Base-by-base conservation (phyloP, 2,113 vertebrate species). In the Muscicapa adusta region DNA sequence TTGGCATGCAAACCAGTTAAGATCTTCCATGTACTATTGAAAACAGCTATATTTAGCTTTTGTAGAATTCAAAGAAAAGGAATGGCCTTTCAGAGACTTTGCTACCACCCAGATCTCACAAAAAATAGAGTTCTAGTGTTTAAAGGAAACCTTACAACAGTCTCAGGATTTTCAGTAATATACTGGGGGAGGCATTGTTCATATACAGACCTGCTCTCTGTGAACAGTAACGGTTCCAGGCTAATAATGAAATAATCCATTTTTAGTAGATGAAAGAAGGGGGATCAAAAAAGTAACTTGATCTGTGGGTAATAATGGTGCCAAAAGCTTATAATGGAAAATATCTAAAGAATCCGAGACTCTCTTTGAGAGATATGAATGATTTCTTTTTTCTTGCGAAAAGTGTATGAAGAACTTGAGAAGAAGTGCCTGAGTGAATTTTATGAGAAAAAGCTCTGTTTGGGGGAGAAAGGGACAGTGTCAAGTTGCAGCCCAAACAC, bases 381-480 rank as follows among this genome's bases (percentile, higher is more conserved):
- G 98, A 98, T 97, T 97, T 97, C 98, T 98, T 98, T 98, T 98
- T 98, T 97, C 97, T 97, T 90, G 94, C 78, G 93, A 97, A 96
- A 98, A 97, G 97, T 97, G 96, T 96, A 97, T 97, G 95, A 97
- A 98, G 97, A 98, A 98, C 97, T 97, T 98, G 98, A 98, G 98
- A 98, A 98, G 97, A 98, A 97, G 96, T 96, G 96, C 96, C 97
- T 93, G 96, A 97, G 95, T 96, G 95, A 91, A 94, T 96, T 97
- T 98, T 97, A 98, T 98, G 97, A 98, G 97, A 97, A 97, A 97
- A 97, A 96, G 89, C 97, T 98, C 98, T 98, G 98, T 98, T 88
- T 97, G 92, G 81, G 88, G 96, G 95, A 97, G 95, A 95, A 97
- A 94, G 79, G 85, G 76, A 60, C 89, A 74, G 97, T 97, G 94